Evolutionary conservation across 2,888 invertebrate species (phyloP), one percentile per base, ranked within the genome.

Genomic region (Tiliacea aurago): DNA sequence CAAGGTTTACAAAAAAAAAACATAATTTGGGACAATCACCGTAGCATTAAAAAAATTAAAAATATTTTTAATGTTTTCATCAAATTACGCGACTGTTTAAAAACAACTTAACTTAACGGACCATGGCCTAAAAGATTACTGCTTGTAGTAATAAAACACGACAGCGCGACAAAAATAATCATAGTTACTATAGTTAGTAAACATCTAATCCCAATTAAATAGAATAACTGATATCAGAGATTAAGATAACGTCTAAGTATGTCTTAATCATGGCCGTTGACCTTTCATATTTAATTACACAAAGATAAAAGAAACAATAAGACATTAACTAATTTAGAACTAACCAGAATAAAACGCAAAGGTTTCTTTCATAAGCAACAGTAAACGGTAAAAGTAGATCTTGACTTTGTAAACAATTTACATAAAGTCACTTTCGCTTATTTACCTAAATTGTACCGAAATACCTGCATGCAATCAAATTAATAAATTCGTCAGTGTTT

Each of bases 241-340:
- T 87, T 83, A 74, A 47, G 86, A 78, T 80, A 84, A 68, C 53
- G 65, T 68, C 47, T 33, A 49, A 59, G 49, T 47, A 56, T 67
- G 55, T 69, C 56, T 66, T 73, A 78, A 80, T 86, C 80, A 67
- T 81, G 87, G 87, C 63, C 86, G 69, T 84, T 83, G 87, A 84
- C 80, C 80, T 81, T 68, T 75, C 10, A 49, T 43, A 37, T 61
- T 76, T 81, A 78, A 83, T 72, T 64, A 75, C 33, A 56, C 55
- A 68, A 23, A 67, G 84, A 84, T 86, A 84, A 79, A 33, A 69
- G 28, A 49, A 53, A 63, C 11, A 78, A 23, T 28, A 28, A 33
- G 53, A 23, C 49, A 70, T 59, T 28, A 70, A 58, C 28, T 37
- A 68, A 51, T 64, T 53, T 23, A 11, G 11, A 67, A 81, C 20